Conservation (phyloP, 2,113 vertebrate genomes). For the Stegostoma tigrinum region DNA sequence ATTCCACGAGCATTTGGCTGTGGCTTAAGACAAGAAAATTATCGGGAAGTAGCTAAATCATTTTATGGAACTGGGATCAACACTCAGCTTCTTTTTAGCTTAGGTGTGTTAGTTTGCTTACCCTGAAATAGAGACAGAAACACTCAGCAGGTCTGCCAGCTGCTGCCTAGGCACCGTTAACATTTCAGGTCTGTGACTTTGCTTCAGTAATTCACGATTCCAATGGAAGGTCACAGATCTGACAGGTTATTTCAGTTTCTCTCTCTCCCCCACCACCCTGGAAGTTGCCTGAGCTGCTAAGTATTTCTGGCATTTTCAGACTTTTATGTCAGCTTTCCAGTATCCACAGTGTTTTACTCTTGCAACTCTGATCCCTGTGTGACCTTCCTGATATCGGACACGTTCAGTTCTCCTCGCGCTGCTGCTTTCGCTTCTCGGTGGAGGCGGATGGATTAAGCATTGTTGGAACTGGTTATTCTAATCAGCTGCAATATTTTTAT, state of each 20-base stretch:
- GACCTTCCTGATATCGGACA: no score
- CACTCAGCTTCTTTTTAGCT: not conserved
- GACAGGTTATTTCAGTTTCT: no score
- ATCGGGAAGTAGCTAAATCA: not conserved
- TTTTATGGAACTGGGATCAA: not conserved
- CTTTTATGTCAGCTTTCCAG: no score
- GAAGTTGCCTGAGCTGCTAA: no score
- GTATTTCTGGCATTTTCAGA: no score
- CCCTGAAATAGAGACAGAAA: not conserved
- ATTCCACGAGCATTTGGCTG: no score
- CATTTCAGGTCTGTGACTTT: not conserved
- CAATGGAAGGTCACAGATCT: not conserved
- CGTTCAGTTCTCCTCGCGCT: no score
- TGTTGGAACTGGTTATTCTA: not conserved
- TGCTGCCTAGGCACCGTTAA: not conserved
- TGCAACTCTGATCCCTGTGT: no score
- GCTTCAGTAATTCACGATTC: not conserved
- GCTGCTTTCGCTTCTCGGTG: no score
- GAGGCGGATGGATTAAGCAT: not conserved
- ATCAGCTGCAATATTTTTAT: not conserved
- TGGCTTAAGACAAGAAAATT: not conserved
- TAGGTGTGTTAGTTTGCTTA: not conserved
- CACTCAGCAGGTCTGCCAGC: not conserved
- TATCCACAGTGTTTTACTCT: no score
- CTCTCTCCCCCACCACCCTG: no score